Evolutionary conservation across 2,113 vertebrate genomes (phyloP).

Genomic region (Grallaria varia): DNA sequence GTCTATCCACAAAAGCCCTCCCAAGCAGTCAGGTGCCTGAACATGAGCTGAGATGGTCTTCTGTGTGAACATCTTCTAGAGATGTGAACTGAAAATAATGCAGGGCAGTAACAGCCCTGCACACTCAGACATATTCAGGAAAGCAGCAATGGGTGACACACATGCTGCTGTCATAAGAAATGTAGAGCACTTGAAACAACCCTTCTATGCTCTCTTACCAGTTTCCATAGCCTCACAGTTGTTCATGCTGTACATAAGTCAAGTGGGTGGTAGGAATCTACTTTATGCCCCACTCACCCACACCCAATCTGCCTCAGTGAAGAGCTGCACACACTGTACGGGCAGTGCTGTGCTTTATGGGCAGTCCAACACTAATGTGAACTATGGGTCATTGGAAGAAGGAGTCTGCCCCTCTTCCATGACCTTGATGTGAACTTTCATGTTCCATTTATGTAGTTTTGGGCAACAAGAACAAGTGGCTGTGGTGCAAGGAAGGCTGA

Average conservation of each 20-base stretch:
- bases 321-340: neutral
- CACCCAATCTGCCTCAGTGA: neutral
- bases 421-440: neutral
- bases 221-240: neutral
- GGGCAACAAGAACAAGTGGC: neutral
- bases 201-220: neutral
- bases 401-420: neutral
- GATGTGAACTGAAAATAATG: neutral
- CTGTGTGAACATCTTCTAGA: neutral
- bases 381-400: neutral
- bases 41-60: neutral
- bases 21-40: neutral
- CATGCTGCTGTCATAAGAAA: rapidly evolving
- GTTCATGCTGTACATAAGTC: neutral
- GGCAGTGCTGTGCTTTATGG: neutral
- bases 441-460: neutral
- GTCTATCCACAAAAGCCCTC: neutral
- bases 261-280: neutral
- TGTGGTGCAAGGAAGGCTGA: neutral
- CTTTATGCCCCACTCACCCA: neutral
- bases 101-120: neutral
- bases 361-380: neutral
- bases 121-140: neutral
- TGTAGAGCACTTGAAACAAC: neutral
- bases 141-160: rapidly evolving